phyloP scores from a whole-genome alignment of 2,888 invertebrate species.

The Cephus sareptanus region DNA sequence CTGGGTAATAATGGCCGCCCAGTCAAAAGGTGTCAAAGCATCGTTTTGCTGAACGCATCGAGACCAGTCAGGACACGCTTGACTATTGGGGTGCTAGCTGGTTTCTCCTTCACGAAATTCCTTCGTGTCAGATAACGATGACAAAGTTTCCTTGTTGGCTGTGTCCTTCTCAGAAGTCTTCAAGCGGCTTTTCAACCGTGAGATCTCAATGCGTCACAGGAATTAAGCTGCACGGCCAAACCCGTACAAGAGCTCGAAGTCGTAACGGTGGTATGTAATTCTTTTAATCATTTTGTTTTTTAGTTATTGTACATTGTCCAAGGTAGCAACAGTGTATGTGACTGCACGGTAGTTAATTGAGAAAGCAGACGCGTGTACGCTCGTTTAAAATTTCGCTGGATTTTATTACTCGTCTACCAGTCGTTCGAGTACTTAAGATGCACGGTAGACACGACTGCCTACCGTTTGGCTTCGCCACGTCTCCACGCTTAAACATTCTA shows the following conservation, averaged over 20 bases:
- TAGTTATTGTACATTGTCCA: not conserved
- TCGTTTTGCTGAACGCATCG: not conserved
- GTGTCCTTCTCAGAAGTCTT: not conserved
- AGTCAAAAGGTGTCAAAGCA: not conserved
- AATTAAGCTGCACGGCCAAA: not conserved
- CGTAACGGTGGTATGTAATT: not conserved
- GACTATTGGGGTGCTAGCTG: not conserved
- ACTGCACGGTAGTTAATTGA: not conserved
- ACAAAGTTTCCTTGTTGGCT: not conserved
- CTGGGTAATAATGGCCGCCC: not conserved
- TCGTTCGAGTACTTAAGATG: not conserved
- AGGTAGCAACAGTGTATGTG: not conserved
- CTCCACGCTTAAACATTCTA: not conserved
- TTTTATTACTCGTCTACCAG: not conserved
- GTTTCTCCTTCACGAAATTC: not conserved
- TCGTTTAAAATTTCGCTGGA: not conserved
- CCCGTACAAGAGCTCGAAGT: not conserved
- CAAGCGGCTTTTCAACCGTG: not conserved
- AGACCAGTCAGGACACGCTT: not conserved
- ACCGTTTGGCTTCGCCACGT: too few relatives aligned
- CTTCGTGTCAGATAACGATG: not conserved
- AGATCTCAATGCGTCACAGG: not conserved
- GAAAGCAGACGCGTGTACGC: not conserved
- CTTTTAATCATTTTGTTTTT: not conserved
- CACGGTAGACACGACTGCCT: not conserved